Base-by-base conservation (phyloP, 2,888 invertebrate species). In the Hipparchia semele region DNA sequence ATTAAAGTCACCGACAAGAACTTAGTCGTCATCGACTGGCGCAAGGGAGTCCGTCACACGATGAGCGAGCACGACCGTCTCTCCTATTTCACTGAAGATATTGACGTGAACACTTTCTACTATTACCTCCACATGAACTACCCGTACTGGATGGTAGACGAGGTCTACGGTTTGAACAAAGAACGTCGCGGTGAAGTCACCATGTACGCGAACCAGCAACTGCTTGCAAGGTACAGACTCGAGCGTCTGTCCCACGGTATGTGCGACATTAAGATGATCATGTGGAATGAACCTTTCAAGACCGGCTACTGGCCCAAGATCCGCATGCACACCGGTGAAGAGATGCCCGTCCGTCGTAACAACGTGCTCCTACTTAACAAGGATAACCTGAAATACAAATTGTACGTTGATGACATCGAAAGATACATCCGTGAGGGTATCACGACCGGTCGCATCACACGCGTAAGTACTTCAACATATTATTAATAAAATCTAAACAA, bases 41-140 rank as follows among this genome's bases (percentile, higher is more conserved):
- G 96, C 84, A 95, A 96, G 78, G 95, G 95, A 64, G 88, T 94
- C 74, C 95, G 95, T 77, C 91, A 94, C 76, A 89, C 95, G 49
- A 76, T 95, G 58, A 94, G 95, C 80, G 91, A 95, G 66, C 95
- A 96, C 71, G 95, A 96, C 82, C 90, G 91, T 45, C 81, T 97
- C 75, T 91, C 94, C 64, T 97, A 97, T 88, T 97, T 96, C 92
- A 95, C 95, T 33, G 97, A 97, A 85, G 97, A 98, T 84, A 90
- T 97, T 69, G 97, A 96, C 77, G 90, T 97, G 12, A 97, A 96
- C 88, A 89, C 95, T 12, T 96, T 95, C 92, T 96, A 96, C 91
- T 96, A 95, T 89, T 95, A 96, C 86, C 92, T 94, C 86, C 95
- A 95, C 83, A 90, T 96, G 85, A 95, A 95, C 84, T 96, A 95